Percentiles rank a stretch among this genome's conserved stretches.
Conservation (phyloP, 2,888 invertebrate species). For the Parnassius orleans region DNA sequence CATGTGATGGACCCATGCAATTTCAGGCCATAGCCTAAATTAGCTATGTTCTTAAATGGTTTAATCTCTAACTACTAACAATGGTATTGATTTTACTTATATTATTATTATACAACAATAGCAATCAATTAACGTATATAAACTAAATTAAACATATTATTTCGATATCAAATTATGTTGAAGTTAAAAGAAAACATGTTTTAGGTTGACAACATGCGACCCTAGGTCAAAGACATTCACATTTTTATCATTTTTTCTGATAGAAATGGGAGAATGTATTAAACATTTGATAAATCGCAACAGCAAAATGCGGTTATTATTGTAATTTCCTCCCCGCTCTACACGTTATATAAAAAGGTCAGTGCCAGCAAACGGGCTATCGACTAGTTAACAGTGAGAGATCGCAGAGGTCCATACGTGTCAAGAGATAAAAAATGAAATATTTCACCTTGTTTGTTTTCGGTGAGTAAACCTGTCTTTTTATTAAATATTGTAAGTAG, state of each 20-base stretch:
- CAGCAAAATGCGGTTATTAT: background rate
- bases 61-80: too few relatives aligned
- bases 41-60: too few relatives aligned
- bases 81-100: too few relatives aligned
- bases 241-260: slow-evolving; percentile 5
- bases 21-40: too few relatives aligned
- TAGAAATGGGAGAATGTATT: slow-evolving; percentile 1
- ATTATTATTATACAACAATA: too few relatives aligned
- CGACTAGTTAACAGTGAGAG: slow-evolving; percentile 38
- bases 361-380: slow-evolving; percentile 33
- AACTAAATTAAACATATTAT: too few relatives aligned
- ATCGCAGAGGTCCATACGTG: slow-evolving; percentile 41
- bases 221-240: slow-evolving; percentile 1
- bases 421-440: slow-evolving; percentile 52
- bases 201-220: background rate
- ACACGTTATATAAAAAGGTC: slow-evolving; percentile 19
- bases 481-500: too few relatives aligned
- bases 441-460: slow-evolving; percentile 58
- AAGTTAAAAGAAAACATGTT: too few relatives aligned
- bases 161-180: too few relatives aligned
- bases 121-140: too few relatives aligned
- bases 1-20: too few relatives aligned
- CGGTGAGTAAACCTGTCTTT: slow-evolving; percentile 49
- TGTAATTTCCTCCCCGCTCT: background rate
- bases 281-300: background rate